These are phyloP conservation scores for Caenorhabditis drosophilae DNA, from an alignment of 2,888 invertebrate species.

Conservation along the genomic window DNA sequence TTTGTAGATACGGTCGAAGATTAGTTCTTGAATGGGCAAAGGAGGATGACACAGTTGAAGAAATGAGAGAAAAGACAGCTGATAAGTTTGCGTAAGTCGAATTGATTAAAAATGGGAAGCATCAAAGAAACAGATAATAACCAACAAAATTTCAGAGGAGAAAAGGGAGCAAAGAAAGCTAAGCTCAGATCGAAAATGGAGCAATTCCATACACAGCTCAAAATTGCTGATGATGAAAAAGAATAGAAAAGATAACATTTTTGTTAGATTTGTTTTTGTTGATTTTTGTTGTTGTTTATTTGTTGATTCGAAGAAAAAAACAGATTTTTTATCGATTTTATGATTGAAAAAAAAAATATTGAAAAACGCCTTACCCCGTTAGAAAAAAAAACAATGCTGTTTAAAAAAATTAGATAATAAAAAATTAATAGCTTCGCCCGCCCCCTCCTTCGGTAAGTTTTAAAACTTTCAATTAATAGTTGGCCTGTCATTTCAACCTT, in stretches of 20 bases:
- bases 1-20: constrained; percentile 80
- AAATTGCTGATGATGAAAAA: constrained; percentile 46
- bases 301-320: too few species aligned
- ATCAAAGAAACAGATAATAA: background rate
- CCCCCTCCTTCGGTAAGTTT: too few species aligned
- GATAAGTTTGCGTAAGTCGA: constrained; percentile 52
- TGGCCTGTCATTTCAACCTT: too few species aligned
- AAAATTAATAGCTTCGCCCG: too few species aligned
- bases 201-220: constrained; percentile 41
- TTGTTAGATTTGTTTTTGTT: constrained; percentile 2
- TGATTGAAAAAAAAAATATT: too few species aligned
- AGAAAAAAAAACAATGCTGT: too few species aligned
- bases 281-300: constrained; percentile 16
- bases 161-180: constrained; percentile 13
- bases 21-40: constrained; percentile 93
- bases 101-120: background rate
- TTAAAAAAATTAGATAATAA: too few species aligned
- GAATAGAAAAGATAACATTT: constrained; percentile 4
- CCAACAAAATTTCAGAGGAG: constrained; percentile 7
- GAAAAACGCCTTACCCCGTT: too few species aligned
- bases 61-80: constrained; percentile 74
- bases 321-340: constrained; percentile 2
- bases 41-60: constrained; percentile 79
- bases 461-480: too few species aligned
- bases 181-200: constrained; percentile 41